Conservation (phyloP, 2,113 vertebrate species). For the Erythrolamprus reginae region DNA sequence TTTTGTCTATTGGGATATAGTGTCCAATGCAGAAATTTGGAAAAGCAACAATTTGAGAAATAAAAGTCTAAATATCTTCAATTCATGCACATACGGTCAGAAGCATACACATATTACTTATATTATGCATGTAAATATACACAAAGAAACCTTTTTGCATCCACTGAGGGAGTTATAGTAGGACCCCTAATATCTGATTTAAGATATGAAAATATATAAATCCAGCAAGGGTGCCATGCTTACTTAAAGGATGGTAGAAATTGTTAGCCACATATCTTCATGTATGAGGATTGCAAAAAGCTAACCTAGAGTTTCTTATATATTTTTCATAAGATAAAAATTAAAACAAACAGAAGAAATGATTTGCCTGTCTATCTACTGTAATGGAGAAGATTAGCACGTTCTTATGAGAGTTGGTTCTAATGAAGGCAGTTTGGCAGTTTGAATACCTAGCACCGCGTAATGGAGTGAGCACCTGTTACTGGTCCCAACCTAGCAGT, state of each 20-base stretch:
- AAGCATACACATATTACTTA: neutral
- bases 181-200: neutral
- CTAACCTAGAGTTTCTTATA: neutral
- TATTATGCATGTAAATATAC: neutral
- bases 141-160: neutral
- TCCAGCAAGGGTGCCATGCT: neutral
- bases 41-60: neutral
- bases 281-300: neutral
- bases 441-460: too few species aligned
- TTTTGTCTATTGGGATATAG: conserved; percentile 28
- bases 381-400: neutral
- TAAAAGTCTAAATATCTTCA: neutral
- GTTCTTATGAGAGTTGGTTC: neutral
- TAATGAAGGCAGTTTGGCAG: too few species aligned
- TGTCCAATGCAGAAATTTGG: neutral
- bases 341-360: neutral
- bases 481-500: too few species aligned
- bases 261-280: neutral
- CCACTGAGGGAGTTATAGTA: neutral
- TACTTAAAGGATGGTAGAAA: neutral
- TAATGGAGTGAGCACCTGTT: too few species aligned
- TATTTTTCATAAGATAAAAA: neutral
- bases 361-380: neutral
- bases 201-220: neutral
- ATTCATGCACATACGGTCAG: neutral